Evolutionary conservation across 37 sponge, comb jelly and placozoan genomes (phyloP).

Genomic region (Mnemiopsis leidyi): DNA sequence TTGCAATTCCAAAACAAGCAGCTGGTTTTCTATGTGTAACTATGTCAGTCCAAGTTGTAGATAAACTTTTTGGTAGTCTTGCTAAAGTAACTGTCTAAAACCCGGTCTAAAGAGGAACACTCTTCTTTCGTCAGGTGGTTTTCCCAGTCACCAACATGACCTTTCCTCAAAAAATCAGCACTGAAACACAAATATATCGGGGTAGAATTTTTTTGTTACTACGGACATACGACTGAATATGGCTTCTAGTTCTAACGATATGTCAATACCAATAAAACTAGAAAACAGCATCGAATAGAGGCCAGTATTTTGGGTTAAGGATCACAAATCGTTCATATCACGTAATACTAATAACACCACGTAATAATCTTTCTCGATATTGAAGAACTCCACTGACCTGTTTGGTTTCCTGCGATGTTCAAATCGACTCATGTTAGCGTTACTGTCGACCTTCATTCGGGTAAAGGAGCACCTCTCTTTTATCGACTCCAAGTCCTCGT

Average conservation of each 20-base stretch:
- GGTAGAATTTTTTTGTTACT: no score
- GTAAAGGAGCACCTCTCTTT: neutral
- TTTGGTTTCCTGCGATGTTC: constrained; percentile 6
- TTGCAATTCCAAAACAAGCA: no score
- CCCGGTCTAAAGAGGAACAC: neutral
- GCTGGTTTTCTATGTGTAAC: no score
- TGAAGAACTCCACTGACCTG: neutral
- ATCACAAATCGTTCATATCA: no score
- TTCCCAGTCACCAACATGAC: constrained; percentile 10
- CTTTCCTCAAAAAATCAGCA: neutral
- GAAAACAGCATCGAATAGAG: no score
- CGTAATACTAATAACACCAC: no score
- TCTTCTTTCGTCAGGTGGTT: neutral
- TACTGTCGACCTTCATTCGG: constrained; percentile 9
- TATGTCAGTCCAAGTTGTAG: neutral
- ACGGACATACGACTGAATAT: no score
- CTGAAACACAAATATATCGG: no score
- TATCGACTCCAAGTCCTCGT: constrained; percentile 17
- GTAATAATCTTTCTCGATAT: no score
- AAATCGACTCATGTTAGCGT: neutral
- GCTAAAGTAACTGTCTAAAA: neutral
- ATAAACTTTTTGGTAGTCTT: constrained; percentile 40
- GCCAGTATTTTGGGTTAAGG: no score
- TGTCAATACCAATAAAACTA: no score
- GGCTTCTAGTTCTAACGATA: no score